Base-by-base conservation (phyloP, 2,888 invertebrate species). In the Eumacrocentrus americanus region DNA sequence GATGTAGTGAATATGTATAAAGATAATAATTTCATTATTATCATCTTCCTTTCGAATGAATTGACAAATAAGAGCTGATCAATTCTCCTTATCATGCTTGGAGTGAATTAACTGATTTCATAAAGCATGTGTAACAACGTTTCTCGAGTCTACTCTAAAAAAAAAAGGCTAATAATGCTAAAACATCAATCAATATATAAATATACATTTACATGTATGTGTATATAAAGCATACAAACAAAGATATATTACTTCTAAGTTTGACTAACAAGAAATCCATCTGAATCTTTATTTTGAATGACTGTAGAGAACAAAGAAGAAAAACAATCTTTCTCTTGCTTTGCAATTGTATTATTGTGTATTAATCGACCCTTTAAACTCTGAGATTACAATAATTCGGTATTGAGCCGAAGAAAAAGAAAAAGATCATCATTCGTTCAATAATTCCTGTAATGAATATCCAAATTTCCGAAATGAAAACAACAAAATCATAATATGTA, bases 121-220 rank as follows among this genome's bases (percentile, higher is more conserved):
- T 50, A 9, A 35, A 20, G 7, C 29, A 50, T 18, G 18, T 34
- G 29, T 35, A 18, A 34, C 29, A 52, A 52, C 7, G 20, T 38
- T 51, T 37, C n/a, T 51, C 22, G 35, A 35, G 16, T 51, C 14
- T 7, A 37, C 16, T 35, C 22, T 20, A 51, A 48, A 29, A 29
- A 29, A 29, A 29, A 29, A 16, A n/a, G 22, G 22, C 23, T 37
- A 6, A 29, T 6, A 29, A 52, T 52, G 23, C 22, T 18, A 52
- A 52, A 50, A 14, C 25, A 25, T 22, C 46, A 52, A 35, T 34
- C 48, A 35, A 50, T 56, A 59, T 55, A 40, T 22, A 23, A 22
- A 40, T 53, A 42, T 29, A 42, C 20, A 16, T 29, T 40, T 42
- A 9, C 40, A 18, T 25, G 22, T 40, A 25, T 52, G 25, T 40